Conservation (phyloP, 2,113 vertebrate genomes). For the Arothron firmamentum region DNA sequence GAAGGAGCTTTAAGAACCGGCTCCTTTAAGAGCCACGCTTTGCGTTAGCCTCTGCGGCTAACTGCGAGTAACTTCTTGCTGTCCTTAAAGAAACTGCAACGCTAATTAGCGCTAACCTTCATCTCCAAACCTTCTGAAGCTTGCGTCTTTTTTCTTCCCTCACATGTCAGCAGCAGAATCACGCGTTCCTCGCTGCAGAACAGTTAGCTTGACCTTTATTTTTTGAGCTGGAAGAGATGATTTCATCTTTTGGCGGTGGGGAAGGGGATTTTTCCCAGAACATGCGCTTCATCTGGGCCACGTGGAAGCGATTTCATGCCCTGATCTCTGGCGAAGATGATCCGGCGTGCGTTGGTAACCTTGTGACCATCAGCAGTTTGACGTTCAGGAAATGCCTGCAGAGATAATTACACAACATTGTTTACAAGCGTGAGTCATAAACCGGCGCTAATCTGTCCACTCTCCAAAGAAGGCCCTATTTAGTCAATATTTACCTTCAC, state of each 20-base stretch:
- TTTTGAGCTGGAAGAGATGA: conserved; percentile 3
- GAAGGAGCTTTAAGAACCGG: too few relatives aligned
- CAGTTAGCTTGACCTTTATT: conserved; percentile 14
- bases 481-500: too few relatives aligned
- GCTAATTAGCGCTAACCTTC: too few relatives aligned
- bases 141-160: too few relatives aligned
- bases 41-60: too few relatives aligned
- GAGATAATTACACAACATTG: conserved; percentile 29
- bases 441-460: conserved; percentile 1
- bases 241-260: neutral
- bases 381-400: conserved; percentile 37
- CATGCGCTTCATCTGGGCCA: neutral
- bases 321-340: conserved; percentile 20
- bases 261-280: neutral
- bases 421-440: neutral
- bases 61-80: too few relatives aligned
- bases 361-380: conserved; percentile 64
- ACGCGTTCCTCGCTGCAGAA: too few relatives aligned
- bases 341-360: conserved; percentile 15
- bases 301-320: conserved; percentile 37
- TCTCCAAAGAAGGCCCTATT: too few relatives aligned
- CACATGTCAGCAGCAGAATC: too few relatives aligned
- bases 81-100: too few relatives aligned
- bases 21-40: too few relatives aligned
- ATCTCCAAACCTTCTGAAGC: too few relatives aligned